A percentile compares a stretch with the other conserved stretches of the same genome.
Conservation (phyloP, 2,113 vertebrate species). For the Psittacus erithacus region DNA sequence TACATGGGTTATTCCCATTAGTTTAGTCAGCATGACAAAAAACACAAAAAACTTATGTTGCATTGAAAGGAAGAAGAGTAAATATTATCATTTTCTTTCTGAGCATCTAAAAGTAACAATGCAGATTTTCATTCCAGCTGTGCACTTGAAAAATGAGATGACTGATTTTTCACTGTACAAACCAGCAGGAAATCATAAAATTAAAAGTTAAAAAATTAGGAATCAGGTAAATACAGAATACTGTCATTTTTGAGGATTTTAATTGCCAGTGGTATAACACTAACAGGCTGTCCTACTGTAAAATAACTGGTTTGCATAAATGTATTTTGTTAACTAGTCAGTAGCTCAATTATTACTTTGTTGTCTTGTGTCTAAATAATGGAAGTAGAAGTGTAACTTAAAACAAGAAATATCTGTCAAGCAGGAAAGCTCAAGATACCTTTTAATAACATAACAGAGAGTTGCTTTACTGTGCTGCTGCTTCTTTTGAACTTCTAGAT, state of each 20-base stretch:
- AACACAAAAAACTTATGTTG: not conserved
- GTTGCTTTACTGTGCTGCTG: slow-evolving; percentile 28
- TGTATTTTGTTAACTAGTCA: not conserved
- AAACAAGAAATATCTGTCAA: slow-evolving; percentile 67
- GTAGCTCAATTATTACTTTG: slow-evolving; percentile 1
- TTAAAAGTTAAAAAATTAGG: not conserved
- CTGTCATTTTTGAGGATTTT: not conserved
- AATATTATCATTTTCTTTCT: not conserved
- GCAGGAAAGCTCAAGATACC: slow-evolving; percentile 37
- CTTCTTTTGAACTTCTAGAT: slow-evolving; percentile 57
- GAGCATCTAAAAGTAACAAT: not conserved
- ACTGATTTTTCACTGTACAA: not conserved
- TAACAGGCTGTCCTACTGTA: not conserved
- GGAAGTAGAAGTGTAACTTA: slow-evolving; percentile 31
- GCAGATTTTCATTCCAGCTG: not conserved
- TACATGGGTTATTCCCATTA: not conserved
- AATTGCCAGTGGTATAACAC: not conserved
- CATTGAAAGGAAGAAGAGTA: not conserved
- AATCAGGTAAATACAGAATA: not conserved
- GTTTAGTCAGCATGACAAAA: not conserved
- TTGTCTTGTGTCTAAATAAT: slow-evolving; percentile 36
- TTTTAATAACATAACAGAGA: slow-evolving; percentile 42
- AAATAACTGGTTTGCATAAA: slow-evolving; percentile 5
- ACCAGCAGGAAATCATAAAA: not conserved
- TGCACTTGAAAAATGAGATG: not conserved